Conservation (phyloP, 2,888 invertebrate genomes). For the Frankliniella intonsa region DNA sequence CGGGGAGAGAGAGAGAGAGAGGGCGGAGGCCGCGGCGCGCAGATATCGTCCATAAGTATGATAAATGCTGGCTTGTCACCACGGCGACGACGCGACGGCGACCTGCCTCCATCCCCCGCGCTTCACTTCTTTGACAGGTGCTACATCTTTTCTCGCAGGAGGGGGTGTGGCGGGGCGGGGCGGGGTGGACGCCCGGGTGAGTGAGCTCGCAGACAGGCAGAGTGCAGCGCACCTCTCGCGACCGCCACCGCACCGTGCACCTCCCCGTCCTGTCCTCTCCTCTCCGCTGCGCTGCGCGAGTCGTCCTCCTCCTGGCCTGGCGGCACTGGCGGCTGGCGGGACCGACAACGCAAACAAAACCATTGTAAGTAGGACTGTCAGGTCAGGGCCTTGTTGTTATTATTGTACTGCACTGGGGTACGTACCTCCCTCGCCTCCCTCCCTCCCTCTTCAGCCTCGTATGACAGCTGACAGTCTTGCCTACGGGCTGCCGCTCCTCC, state of each 20-base stretch:
- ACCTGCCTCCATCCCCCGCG: not conserved
- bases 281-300: not conserved
- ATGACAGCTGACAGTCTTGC: not conserved
- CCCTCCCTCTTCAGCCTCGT: not conserved
- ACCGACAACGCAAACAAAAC: not conserved
- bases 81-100: not conserved
- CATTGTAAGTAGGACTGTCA: slow-evolving; percentile 3
- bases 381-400: not conserved
- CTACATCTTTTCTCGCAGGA: not conserved
- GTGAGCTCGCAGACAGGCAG: too few species aligned
- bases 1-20: too few species aligned
- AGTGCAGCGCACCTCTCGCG: not conserved
- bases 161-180: not conserved
- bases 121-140: not conserved
- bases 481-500: not conserved
- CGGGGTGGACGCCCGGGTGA: not conserved
- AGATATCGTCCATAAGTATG: not conserved
- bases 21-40: too few species aligned
- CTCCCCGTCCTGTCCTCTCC: too few species aligned
- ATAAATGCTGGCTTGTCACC: not conserved
- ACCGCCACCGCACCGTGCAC: too few species aligned
- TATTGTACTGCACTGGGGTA: not conserved
- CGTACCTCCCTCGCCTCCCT: not conserved
- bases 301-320: not conserved
- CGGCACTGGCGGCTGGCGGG: too few species aligned